Percentiles rank a stretch among this genome's conserved stretches.
Evolutionary conservation across 1,140 invertebrate species (phyloP).

Genomic region (Bombus huntii): DNA sequence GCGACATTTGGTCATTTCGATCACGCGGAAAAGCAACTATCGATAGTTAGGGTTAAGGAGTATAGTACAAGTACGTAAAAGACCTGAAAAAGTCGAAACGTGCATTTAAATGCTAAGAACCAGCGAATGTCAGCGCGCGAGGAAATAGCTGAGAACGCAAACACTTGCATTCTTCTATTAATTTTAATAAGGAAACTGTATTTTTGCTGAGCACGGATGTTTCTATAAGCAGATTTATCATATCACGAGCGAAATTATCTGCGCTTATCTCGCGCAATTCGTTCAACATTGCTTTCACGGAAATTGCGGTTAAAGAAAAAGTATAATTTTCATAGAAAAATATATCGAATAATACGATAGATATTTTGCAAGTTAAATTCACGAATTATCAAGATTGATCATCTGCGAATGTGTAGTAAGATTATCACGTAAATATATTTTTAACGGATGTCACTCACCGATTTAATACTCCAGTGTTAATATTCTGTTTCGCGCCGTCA

Average conservation of each 20-base stretch:
- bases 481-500: too few relatives aligned
- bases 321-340: neutral
- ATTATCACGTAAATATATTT: neutral
- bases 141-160: slow-evolving; percentile 16
- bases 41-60: neutral
- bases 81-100: neutral
- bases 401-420: neutral
- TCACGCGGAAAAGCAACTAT: neutral
- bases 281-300: neutral
- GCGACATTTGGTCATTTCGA: neutral
- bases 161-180: slow-evolving; percentile 8
- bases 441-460: slow-evolving; percentile 6
- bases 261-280: neutral
- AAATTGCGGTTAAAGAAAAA: neutral
- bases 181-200: slow-evolving; percentile 16
- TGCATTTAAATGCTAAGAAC: neutral
- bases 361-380: neutral
- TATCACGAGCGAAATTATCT: too few relatives aligned
- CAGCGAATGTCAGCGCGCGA: neutral
- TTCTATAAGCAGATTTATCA: neutral
- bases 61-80: neutral
- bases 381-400: neutral
- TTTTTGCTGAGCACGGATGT: neutral
- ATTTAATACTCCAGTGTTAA: too few relatives aligned
- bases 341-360: neutral